phyloP scores from a whole-genome alignment of 2,888 invertebrate genomes.

The Drosophila eohydei region DNA sequence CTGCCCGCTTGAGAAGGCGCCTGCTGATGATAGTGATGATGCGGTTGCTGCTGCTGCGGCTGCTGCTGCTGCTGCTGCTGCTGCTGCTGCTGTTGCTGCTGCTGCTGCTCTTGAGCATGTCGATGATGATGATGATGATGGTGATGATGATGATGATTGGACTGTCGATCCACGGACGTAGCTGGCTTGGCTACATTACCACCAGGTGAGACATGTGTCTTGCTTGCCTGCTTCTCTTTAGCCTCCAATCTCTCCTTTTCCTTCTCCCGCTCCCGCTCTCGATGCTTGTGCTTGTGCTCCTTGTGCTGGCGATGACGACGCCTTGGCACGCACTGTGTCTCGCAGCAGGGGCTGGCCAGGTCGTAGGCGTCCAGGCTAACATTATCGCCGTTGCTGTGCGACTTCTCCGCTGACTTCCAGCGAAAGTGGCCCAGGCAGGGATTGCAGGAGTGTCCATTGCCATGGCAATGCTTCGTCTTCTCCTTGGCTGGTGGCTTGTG shows the following conservation, averaged over 20 bases:
- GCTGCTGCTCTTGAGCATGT: conserved; percentile 77
- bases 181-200: background rate
- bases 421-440: conserved; percentile 88
- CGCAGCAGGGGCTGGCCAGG: conserved; percentile 93
- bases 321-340: conserved; percentile 92
- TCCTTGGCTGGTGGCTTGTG: conserved; percentile 80
- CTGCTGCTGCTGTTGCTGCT: conserved; percentile 78
- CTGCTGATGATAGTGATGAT: conserved; percentile 85
- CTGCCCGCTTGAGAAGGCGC: conserved; percentile 81
- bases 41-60: conserved; percentile 83
- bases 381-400: conserved; percentile 86
- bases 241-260: conserved; percentile 84
- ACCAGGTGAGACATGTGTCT: conserved; percentile 39
- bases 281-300: conserved; percentile 88
- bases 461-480: conserved; percentile 84
- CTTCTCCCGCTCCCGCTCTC: conserved; percentile 84
- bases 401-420: conserved; percentile 84
- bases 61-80: conserved; percentile 76
- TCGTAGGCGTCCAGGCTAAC: conserved; percentile 94
- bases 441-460: conserved; percentile 87
- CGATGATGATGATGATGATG: conserved; percentile 70
- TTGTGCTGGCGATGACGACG: conserved; percentile 87
- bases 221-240: conserved; percentile 57
- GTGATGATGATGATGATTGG: conserved; percentile 59
- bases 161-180: background rate